Evolutionary conservation across 2,113 vertebrate species (phyloP).

Genomic region (Poicephalus meyeri): DNA sequence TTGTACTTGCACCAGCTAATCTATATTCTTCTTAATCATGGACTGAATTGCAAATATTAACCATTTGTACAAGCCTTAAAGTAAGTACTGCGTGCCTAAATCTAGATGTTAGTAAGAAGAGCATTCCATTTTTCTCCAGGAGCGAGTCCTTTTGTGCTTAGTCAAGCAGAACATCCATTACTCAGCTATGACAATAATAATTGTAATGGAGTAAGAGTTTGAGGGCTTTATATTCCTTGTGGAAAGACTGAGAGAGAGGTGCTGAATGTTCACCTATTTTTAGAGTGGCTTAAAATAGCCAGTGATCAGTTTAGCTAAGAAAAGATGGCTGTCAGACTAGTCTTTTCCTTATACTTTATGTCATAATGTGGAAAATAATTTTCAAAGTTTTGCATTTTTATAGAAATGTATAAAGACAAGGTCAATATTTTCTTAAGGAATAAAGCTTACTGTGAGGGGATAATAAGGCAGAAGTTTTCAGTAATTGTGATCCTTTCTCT

Average conservation of each 20-base stretch:
- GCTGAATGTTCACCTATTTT: background rate
- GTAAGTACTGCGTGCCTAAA: background rate
- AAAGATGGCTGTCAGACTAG: background rate
- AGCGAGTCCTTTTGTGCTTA: background rate
- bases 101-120: background rate
- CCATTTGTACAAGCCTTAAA: background rate
- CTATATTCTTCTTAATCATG: background rate
- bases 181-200: background rate
- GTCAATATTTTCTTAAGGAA: background rate
- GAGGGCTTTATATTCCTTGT: background rate
- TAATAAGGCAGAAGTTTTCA: background rate
- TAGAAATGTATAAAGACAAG: background rate
- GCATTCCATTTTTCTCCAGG: background rate
- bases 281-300: background rate
- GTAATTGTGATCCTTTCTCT: background rate
- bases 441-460: background rate
- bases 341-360: background rate
- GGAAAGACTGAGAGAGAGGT: background rate
- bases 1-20: background rate
- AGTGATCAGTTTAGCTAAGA: background rate
- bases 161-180: background rate
- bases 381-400: background rate
- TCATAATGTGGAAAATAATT: background rate
- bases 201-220: background rate
- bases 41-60: background rate